These are phyloP conservation scores for Holotrichia oblita DNA, from an alignment of 1,140 invertebrate genomes.

Conservation along the genomic window DNA sequence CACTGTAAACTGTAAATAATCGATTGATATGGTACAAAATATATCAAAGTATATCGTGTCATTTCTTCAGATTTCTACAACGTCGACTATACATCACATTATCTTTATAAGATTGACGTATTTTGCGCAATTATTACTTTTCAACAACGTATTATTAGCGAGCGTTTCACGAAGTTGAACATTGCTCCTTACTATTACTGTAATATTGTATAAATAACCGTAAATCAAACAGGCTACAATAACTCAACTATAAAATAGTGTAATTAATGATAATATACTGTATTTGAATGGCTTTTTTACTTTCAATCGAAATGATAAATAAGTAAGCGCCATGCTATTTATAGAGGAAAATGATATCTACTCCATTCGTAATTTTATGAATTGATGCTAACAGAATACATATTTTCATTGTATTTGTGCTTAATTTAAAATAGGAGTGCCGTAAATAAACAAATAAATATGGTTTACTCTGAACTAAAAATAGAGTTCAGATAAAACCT, in stretches of 20 bases:
- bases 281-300: not conserved
- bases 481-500: too few species aligned
- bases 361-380: too few species aligned
- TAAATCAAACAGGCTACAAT: not conserved
- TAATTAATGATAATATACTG: not conserved
- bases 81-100: not conserved
- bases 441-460: too few species aligned
- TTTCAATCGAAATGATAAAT: not conserved
- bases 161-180: not conserved
- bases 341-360: too few species aligned
- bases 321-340: not conserved
- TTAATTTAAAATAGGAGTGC: too few species aligned
- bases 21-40: too few species aligned
- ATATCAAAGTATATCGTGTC: too few species aligned
- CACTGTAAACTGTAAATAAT: too few species aligned
- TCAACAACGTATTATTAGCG: not conserved
- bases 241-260: not conserved
- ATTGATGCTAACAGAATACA: too few species aligned
- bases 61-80: too few species aligned
- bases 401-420: too few species aligned
- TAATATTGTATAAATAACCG: not conserved
- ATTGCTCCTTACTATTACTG: not conserved
- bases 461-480: too few species aligned
- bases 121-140: not conserved
- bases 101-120: slow-evolving; percentile 8